Evolutionary conservation across 2,113 vertebrate species (phyloP), one percentile per base, ranked within the genome.

Genomic region (Psophia crepitans): DNA sequence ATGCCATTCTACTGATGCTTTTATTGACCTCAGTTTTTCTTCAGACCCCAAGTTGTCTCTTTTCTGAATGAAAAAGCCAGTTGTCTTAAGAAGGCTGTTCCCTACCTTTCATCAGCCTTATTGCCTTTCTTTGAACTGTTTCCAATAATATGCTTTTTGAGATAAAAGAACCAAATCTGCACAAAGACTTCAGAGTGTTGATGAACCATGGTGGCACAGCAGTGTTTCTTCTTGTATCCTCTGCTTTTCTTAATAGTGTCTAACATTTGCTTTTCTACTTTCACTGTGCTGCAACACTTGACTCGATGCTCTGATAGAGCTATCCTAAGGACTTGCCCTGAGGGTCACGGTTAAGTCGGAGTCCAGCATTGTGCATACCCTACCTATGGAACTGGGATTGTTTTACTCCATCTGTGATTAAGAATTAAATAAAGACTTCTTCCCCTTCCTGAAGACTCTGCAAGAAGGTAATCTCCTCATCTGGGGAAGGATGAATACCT

Each of bases 341-440:
- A 60, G 32, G 22, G 27, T 74, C 0, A 1, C 19, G 17, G 43
- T 78, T 75, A 66, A 20, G 51, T 65, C 46, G 63, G 37, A 57
- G 63, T 44, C 9, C 0, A 0, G 30, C 39, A 23, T 4, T 63
- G 8, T 68, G 2, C 56, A 10, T 30, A 2, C 27, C 21, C 12
- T 64, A 2, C 37, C 27, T 54, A 2, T 5, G 57, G 27, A 77
- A 18, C 53, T 94, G 23, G 17, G 53, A 27, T 71, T 78, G n/a
- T 44, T 84, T 48, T 65, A 43, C 18, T 84, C 4, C 11, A 1
- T 73, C 35, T 33, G 3, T 71, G 20, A 76, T 74, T 51, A 79
- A 83, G 6, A 71, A 66, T 71, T 71, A 14, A 39, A 74, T n/a
- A 58, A 61, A 80, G 19, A 37, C 23, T 66, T 48, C 5, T 61